Conservation (phyloP, 2,113 vertebrate genomes). For the Seriola rivoliana region DNA sequence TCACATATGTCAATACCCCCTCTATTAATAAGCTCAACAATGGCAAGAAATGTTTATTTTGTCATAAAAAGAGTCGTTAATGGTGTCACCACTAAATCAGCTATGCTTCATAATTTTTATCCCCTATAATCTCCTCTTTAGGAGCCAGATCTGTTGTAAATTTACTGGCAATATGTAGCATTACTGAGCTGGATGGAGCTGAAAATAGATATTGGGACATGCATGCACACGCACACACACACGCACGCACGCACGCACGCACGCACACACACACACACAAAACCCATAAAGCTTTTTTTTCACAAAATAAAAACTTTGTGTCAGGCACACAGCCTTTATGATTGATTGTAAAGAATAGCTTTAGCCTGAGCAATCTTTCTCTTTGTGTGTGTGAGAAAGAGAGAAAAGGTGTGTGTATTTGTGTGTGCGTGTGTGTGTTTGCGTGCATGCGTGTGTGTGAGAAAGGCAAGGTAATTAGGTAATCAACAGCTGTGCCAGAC, state of each 20-base stretch:
- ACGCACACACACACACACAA: constrained; percentile 6
- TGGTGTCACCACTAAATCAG: background rate
- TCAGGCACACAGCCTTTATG: constrained; percentile 31
- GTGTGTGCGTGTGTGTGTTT: background rate
- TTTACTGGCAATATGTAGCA: background rate
- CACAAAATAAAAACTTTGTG: constrained; percentile 33
- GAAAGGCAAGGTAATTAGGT: constrained; percentile 76
- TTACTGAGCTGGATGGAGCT: background rate
- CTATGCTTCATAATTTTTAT: background rate
- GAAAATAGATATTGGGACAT: constrained; percentile 8
- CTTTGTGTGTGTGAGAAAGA: constrained; percentile 14
- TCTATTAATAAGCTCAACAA: background rate
- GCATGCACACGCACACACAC: background rate
- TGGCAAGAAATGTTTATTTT: background rate
- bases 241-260: background rate
- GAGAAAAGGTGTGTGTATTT: background rate
- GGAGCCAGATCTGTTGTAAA: constrained; percentile 4
- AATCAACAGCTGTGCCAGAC: constrained; percentile 82
- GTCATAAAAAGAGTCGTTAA: background rate
- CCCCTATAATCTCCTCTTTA: background rate
- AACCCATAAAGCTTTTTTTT: constrained; percentile 18
- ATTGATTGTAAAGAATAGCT: constrained; percentile 58
- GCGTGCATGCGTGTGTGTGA: constrained; percentile 23
- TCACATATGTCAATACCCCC: background rate
- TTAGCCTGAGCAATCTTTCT: constrained; percentile 22